Conservation (phyloP, 2,888 invertebrate genomes). For the Sipunculus nudus region DNA sequence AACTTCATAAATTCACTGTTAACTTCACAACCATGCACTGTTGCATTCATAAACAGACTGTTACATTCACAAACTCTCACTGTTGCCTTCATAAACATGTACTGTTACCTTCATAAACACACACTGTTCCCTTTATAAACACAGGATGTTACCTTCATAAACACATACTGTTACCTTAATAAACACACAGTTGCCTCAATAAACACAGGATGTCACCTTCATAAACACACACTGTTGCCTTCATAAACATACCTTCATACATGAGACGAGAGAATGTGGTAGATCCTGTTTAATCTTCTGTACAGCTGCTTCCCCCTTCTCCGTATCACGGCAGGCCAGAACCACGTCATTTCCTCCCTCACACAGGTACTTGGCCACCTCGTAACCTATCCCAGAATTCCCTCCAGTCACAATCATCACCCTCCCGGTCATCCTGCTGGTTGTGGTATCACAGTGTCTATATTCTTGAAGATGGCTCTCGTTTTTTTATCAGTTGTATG, state of each 20-base stretch:
- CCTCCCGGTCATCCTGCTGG: slow-evolving; percentile 40
- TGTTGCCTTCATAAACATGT: too few species aligned
- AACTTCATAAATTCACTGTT: too few species aligned
- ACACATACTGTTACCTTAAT: too few species aligned
- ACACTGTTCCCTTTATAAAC: too few species aligned
- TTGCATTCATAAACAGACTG: too few species aligned
- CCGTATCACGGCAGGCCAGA: slow-evolving; percentile 34
- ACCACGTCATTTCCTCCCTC: slow-evolving; percentile 44
- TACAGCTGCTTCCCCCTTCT: slow-evolving; percentile 39
- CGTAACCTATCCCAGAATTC: slow-evolving; percentile 41
- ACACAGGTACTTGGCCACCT: slow-evolving; percentile 36
- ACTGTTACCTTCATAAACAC: too few species aligned
- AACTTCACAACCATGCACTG: too few species aligned
- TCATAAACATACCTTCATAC: slow-evolving; percentile 31
- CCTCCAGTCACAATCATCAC: slow-evolving; percentile 45
- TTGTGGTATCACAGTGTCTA: too few species aligned
- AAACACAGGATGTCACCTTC: background rate
- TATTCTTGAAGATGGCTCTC: too few species aligned
- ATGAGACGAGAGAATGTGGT: slow-evolving; percentile 34
- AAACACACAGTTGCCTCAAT: background rate
- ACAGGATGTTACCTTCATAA: too few species aligned
- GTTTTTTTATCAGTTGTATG: slow-evolving; percentile 4
- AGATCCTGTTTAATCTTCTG: slow-evolving; percentile 29
- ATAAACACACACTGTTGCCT: background rate
- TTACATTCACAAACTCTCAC: too few species aligned